phyloP scores from a whole-genome alignment of 2,888 invertebrate genomes.

The Spatulosminthurus flaviceps region DNA sequence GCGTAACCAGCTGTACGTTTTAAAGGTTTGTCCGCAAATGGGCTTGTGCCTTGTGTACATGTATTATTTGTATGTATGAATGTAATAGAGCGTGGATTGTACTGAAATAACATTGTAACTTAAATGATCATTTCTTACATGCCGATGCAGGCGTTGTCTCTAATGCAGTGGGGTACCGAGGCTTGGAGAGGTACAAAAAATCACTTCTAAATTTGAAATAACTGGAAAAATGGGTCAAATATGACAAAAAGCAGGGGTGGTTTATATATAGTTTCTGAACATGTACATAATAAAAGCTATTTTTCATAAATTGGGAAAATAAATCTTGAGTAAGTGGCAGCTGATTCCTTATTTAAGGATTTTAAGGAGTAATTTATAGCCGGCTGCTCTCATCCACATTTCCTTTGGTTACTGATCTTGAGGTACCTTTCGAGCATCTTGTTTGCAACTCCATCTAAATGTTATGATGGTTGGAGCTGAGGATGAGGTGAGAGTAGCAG shows the following conservation, averaged over 20 bases:
- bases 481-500: neutral
- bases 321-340: constrained; percentile 19
- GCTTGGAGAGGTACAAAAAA: constrained; percentile 11
- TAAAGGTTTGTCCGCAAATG: neutral
- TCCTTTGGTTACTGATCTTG: no score
- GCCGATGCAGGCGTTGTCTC: constrained; percentile 7
- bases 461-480: neutral
- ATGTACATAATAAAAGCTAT: neutral
- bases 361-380: constrained; percentile 33
- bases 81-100: neutral
- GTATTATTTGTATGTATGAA: no score
- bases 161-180: no score
- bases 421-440: neutral
- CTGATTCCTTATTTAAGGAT: constrained; percentile 40
- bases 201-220: constrained; percentile 1
- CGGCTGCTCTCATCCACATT: neutral
- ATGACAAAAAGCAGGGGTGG: neutral
- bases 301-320: neutral
- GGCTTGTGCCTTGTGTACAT: neutral
- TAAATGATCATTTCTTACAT: neutral
- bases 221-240: neutral
- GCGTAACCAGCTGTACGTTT: neutral
- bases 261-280: neutral
- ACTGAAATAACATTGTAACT: neutral
- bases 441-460: neutral